Percentiles rank a stretch among this genome's conserved stretches.
phyloP scores from a whole-genome alignment of 2,888 invertebrate species.

The Podabrus alpinus region DNA sequence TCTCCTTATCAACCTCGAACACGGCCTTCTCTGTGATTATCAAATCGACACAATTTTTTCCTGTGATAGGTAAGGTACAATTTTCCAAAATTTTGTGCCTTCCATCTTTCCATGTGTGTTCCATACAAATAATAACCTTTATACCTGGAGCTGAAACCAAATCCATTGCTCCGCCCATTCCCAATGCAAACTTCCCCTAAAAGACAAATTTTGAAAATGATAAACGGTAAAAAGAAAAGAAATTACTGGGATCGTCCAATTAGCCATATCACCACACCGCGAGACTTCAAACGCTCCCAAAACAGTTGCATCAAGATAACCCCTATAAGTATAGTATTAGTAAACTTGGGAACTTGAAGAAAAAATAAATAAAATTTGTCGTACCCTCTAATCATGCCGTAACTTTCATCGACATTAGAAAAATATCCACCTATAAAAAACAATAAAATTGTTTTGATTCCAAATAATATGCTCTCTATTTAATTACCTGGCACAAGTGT shows the following conservation, averaged over 20 bases:
- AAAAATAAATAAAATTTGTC: slow-evolving; percentile 45
- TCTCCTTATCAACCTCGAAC: slow-evolving; percentile 84
- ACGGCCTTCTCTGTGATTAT: slow-evolving; percentile 98
- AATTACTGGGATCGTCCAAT: slow-evolving; percentile 99
- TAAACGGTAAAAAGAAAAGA: not conserved
- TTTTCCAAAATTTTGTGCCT: slow-evolving; percentile 88
- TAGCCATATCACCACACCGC: slow-evolving; percentile 92
- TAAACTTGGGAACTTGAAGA: too few relatives aligned
- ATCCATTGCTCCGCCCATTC: slow-evolving; percentile 99
- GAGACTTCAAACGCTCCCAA: slow-evolving; percentile 99
- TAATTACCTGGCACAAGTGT: slow-evolving; percentile 76
- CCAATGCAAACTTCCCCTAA: slow-evolving; percentile 94
- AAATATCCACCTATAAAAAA: slow-evolving; percentile 73
- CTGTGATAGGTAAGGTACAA: slow-evolving; percentile 91
- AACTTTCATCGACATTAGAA: slow-evolving; percentile 96
- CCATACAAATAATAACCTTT: slow-evolving; percentile 97
- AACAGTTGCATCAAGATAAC: slow-evolving; percentile 94
- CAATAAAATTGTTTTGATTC: not conserved
- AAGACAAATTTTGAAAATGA: not conserved
- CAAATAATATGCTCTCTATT: not conserved
- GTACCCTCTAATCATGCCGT: slow-evolving; percentile 98
- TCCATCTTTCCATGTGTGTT: slow-evolving; percentile 90
- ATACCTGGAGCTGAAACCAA: slow-evolving; percentile 88
- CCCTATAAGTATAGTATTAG: too few relatives aligned
- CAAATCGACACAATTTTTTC: slow-evolving; percentile 89